Evolutionary conservation across 2,888 invertebrate species (phyloP).

Genomic region (Orchestes rusci): DNA sequence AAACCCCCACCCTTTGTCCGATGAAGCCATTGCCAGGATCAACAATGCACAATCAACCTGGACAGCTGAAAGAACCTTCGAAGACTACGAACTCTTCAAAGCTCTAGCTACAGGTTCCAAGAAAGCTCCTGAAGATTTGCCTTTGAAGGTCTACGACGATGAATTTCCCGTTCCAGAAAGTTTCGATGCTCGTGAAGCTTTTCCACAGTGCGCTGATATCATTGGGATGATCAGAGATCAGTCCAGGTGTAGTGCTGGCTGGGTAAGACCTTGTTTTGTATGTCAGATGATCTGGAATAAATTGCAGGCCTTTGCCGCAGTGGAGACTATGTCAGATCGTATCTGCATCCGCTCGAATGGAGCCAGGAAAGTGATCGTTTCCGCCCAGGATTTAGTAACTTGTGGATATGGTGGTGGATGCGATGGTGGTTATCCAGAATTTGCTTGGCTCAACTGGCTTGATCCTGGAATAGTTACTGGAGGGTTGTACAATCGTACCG

Average conservation of each 20-base stretch:
- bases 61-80: slow-evolving; percentile 74
- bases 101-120: slow-evolving; percentile 15
- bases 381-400: slow-evolving; percentile 16
- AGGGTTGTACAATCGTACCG: slow-evolving; percentile 52
- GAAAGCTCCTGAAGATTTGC: slow-evolving; percentile 2
- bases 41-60: slow-evolving; percentile 62
- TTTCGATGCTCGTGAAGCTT: slow-evolving; percentile 70
- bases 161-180: slow-evolving; percentile 52
- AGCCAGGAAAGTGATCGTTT: slow-evolving; percentile 11
- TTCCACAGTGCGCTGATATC: too few species aligned
- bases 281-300: background rate
- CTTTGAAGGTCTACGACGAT: slow-evolving; percentile 6
- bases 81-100: slow-evolving; percentile 39
- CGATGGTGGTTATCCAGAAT: slow-evolving; percentile 69
- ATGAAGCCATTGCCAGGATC: slow-evolving; percentile 41
- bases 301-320: slow-evolving; percentile 70
- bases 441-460: slow-evolving; percentile 80
- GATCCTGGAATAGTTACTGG: slow-evolving; percentile 76
- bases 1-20: slow-evolving; percentile 23
- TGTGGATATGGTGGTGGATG: slow-evolving; percentile 35
- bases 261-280: slow-evolving; percentile 45
- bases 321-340: slow-evolving; percentile 64
- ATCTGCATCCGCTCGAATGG: slow-evolving; percentile 21
- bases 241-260: slow-evolving; percentile 84
- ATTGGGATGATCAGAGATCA: too few species aligned